Percentiles rank a stretch among this genome's conserved stretches.
These are phyloP conservation scores for Myxocyprinus asiaticus DNA, from an alignment of 2,113 vertebrate genomes.

Conservation along the genomic window DNA sequence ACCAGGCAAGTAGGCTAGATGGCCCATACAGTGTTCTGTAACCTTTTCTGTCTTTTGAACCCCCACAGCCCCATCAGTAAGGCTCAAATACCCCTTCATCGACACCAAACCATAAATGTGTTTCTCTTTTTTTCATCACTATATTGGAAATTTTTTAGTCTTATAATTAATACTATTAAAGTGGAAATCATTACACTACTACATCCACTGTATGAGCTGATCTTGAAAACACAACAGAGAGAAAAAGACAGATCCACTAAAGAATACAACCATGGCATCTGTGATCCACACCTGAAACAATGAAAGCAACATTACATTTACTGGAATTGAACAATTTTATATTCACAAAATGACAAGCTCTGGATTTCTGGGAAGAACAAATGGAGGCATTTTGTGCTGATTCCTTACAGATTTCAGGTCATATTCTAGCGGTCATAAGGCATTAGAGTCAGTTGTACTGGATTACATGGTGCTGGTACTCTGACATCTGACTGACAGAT, in stretches of 20 bases:
- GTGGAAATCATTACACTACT: too few relatives aligned
- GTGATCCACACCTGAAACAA: not conserved
- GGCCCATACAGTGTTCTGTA: too few relatives aligned
- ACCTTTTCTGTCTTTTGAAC: too few relatives aligned
- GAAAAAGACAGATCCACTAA: not conserved
- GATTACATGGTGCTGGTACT: not conserved
- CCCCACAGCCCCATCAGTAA: too few relatives aligned
- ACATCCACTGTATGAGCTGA: too few relatives aligned
- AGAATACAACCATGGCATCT: not conserved
- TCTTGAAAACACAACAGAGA: too few relatives aligned
- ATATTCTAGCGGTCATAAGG: not conserved
- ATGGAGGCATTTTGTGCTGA: not conserved
- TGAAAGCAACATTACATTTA: not conserved
- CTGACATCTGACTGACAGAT: constrained; percentile 24
- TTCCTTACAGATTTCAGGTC: constrained; percentile 10
- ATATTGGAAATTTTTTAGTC: too few relatives aligned
- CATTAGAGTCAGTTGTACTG: constrained; percentile 21
- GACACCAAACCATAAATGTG: too few relatives aligned
- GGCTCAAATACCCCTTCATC: too few relatives aligned
- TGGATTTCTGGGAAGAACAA: constrained; percentile 1
- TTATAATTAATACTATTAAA: too few relatives aligned
- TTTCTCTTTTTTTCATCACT: too few relatives aligned
- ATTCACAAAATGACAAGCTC: not conserved
- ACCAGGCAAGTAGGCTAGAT: too few relatives aligned
- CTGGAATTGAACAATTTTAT: not conserved